These are phyloP conservation scores for Galeopsomyia nigrocyanea DNA, from an alignment of 2,888 invertebrate species.

Conservation along the genomic window DNA sequence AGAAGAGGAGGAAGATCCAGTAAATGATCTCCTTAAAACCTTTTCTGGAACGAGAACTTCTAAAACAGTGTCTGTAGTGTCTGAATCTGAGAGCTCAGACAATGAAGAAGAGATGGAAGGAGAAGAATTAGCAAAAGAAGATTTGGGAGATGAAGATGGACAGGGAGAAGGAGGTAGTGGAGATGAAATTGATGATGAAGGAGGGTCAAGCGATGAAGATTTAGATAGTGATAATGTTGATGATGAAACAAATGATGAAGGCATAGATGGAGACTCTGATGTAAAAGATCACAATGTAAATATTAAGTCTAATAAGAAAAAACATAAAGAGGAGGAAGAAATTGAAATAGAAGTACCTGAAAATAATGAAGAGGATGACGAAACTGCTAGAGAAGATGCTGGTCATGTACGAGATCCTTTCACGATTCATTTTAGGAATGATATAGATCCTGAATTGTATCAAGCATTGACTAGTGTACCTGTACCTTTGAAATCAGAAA, in stretches of 20 bases:
- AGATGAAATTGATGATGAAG: conserved; percentile 50
- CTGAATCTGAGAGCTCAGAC: conserved; percentile 62
- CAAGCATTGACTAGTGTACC: conserved; percentile 73
- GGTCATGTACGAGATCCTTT: conserved; percentile 75
- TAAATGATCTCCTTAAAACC: conserved; percentile 71
- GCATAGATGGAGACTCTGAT: conserved; percentile 39
- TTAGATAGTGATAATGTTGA: conserved; percentile 47
- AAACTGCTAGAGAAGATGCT: conserved; percentile 65
- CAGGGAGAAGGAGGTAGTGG: conserved; percentile 30
- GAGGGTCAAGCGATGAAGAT: conserved; percentile 44
- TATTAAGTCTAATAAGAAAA: conserved; percentile 30
- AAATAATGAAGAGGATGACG: conserved; percentile 63
- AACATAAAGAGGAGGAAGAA: conserved; percentile 43
- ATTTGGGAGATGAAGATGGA: conserved; percentile 42
- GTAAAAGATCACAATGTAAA: conserved; percentile 8
- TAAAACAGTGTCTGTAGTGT: conserved; percentile 62
- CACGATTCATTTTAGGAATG: conserved; percentile 77
- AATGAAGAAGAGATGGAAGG: conserved; percentile 48
- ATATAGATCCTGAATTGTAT: conserved; percentile 76
- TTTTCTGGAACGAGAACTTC: conserved; percentile 56
- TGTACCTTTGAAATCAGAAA: conserved; percentile 65
- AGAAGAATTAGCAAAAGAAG: conserved; percentile 46
- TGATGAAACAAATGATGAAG: conserved; percentile 50
- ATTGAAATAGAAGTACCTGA: conserved; percentile 50
- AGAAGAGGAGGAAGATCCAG: conserved; percentile 72